These are phyloP conservation scores for Caenorhabditis inopinata DNA, from an alignment of 1,140 invertebrate genomes.

Conservation along the genomic window DNA sequence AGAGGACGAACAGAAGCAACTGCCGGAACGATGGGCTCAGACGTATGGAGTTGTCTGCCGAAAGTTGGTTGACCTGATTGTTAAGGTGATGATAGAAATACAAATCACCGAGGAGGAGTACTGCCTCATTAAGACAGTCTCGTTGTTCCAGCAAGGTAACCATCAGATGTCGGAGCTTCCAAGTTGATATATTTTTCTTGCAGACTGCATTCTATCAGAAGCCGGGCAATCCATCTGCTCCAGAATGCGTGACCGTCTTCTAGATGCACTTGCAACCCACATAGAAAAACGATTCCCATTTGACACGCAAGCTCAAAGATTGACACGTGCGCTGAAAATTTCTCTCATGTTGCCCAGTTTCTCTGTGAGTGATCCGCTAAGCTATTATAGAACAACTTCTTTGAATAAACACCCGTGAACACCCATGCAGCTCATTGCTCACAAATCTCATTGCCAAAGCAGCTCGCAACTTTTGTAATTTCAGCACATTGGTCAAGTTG, in stretches of 20 bases:
- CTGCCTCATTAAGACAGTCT: slow-evolving; percentile 44
- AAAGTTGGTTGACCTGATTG: slow-evolving; percentile 48
- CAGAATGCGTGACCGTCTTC: slow-evolving; percentile 42
- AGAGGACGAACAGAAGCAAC: slow-evolving; percentile 40
- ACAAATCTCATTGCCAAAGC: neutral
- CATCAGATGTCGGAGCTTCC: neutral
- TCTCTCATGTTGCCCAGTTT: slow-evolving; percentile 42
- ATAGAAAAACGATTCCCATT: slow-evolving; percentile 45
- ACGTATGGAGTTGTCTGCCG: slow-evolving; percentile 47
- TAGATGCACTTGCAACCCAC: slow-evolving; percentile 39
- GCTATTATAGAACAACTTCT: too few species aligned
- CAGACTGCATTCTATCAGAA: slow-evolving; percentile 41
- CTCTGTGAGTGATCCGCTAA: slow-evolving; percentile 45
- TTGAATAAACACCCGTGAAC: neutral
- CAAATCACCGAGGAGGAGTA: slow-evolving; percentile 46
- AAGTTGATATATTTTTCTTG: neutral
- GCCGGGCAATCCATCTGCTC: neutral
- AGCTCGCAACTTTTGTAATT: neutral
- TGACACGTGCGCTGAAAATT: slow-evolving; percentile 25
- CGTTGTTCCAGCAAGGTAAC: slow-evolving; percentile 46
- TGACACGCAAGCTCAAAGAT: slow-evolving; percentile 9
- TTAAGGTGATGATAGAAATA: slow-evolving; percentile 41
- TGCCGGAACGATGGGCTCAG: slow-evolving; percentile 43
- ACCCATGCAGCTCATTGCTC: neutral
- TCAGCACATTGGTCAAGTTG: slow-evolving; percentile 44